These are phyloP conservation scores for Gallinago jamesoni DNA, from an alignment of 2,113 vertebrate genomes.

Conservation along the genomic window DNA sequence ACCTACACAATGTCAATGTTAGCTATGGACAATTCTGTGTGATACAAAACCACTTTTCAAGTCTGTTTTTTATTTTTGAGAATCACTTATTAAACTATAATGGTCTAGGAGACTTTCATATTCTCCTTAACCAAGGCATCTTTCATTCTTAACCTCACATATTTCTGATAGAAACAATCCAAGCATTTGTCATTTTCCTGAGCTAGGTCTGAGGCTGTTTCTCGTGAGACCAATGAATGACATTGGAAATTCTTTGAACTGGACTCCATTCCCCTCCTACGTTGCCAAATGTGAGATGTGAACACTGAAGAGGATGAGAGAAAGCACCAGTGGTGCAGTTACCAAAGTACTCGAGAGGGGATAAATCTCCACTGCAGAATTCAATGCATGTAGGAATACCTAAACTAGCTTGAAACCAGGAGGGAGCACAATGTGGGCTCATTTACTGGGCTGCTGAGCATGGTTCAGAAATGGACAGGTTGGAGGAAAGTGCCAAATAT, in stretches of 20 bases:
- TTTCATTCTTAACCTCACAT: background rate
- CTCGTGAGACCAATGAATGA: background rate
- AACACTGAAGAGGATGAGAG: background rate
- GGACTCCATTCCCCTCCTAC: background rate
- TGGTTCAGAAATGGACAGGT: background rate
- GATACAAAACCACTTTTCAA: background rate
- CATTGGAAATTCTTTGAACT: background rate
- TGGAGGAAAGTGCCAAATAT: background rate
- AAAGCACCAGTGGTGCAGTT: background rate
- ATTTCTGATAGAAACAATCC: background rate
- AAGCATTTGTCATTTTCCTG: background rate
- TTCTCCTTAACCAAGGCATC: background rate
- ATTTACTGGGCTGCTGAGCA: background rate
- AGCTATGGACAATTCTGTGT: background rate
- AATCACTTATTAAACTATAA: background rate
- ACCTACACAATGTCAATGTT: background rate
- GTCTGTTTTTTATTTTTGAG: background rate
- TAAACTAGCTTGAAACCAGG: background rate
- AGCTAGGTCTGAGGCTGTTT: background rate
- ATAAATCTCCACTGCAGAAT: background rate
- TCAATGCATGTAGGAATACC: background rate
- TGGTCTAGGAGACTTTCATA: background rate
- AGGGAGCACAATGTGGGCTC: rapidly evolving
- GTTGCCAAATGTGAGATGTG: background rate
- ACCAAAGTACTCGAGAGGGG: rapidly evolving